These are phyloP conservation scores for Caradrina kadenii DNA, from an alignment of 2,888 invertebrate species.

Conservation along the genomic window DNA sequence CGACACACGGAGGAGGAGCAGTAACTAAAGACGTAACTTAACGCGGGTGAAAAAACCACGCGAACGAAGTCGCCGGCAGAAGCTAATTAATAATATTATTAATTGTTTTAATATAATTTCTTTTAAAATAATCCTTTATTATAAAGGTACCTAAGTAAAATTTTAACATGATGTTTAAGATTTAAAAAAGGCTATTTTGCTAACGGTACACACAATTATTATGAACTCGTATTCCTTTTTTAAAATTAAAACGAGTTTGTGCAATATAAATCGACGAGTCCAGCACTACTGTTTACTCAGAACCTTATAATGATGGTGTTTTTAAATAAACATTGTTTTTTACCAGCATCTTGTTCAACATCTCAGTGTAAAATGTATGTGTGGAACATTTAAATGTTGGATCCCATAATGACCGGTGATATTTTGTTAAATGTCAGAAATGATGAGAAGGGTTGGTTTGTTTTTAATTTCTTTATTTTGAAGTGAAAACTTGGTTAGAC, in stretches of 20 bases:
- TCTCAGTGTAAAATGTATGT: slow-evolving; percentile 10
- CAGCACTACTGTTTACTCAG: slow-evolving; percentile 69
- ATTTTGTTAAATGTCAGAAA: slow-evolving; percentile 22
- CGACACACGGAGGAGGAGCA: too few relatives aligned
- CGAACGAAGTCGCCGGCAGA: too few relatives aligned
- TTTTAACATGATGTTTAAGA: too few relatives aligned
- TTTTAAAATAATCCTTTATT: too few relatives aligned
- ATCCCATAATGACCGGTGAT: not conserved
- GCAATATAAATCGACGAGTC: slow-evolving; percentile 69
- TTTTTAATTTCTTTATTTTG: not conserved
- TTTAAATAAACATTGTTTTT: slow-evolving; percentile 48
- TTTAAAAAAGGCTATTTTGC: slow-evolving; percentile 46
- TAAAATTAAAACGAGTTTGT: slow-evolving; percentile 71
- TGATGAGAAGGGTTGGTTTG: not conserved
- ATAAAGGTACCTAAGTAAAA: too few relatives aligned
- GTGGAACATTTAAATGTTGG: slow-evolving; percentile 10
- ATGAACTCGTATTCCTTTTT: slow-evolving; percentile 71
- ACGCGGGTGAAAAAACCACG: too few relatives aligned
- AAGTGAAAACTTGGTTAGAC: too few relatives aligned
- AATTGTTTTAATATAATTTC: too few relatives aligned
- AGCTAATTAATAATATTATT: too few relatives aligned
- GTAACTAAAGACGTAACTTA: too few relatives aligned
- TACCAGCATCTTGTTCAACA: slow-evolving; percentile 19
- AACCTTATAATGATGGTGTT: slow-evolving; percentile 57
- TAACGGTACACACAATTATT: slow-evolving; percentile 71